phyloP scores from a whole-genome alignment of 2,888 invertebrate species.

The Tipula unca region DNA sequence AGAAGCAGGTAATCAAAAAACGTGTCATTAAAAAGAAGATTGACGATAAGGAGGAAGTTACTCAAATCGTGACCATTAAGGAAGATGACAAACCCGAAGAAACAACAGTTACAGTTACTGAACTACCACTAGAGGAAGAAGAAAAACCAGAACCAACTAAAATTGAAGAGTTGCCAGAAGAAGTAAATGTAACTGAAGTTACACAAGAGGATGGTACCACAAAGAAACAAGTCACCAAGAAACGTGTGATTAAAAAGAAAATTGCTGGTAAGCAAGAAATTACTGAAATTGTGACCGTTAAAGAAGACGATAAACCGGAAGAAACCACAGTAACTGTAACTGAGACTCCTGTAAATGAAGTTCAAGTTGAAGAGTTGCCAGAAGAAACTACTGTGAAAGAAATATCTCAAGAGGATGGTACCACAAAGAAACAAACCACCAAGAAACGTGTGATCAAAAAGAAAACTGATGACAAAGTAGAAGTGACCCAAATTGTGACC shows the following conservation, averaged over 20 bases:
- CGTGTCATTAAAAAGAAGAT: slow-evolving; percentile 34
- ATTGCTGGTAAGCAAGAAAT: slow-evolving; percentile 34
- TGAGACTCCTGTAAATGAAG: slow-evolving; percentile 31
- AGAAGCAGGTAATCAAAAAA: slow-evolving; percentile 31
- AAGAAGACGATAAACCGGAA: slow-evolving; percentile 35
- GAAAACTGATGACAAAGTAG: slow-evolving; percentile 35
- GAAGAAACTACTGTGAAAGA: slow-evolving; percentile 37
- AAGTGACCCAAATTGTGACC: slow-evolving; percentile 40
- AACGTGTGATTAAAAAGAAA: slow-evolving; percentile 33
- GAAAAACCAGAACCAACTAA: slow-evolving; percentile 23
- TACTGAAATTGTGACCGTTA: slow-evolving; percentile 37
- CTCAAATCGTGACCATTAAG: slow-evolving; percentile 32
- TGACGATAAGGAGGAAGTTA: slow-evolving; percentile 30
- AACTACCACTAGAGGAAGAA: slow-evolving; percentile 32
- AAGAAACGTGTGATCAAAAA: slow-evolving; percentile 36
- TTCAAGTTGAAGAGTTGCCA: slow-evolving; percentile 22
- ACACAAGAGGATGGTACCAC: slow-evolving; percentile 26
- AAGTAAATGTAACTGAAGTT: slow-evolving; percentile 33
- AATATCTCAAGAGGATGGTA: slow-evolving; percentile 36
- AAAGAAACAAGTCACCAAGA: slow-evolving; percentile 25
- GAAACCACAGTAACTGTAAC: slow-evolving; percentile 30
- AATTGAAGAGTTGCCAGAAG: slow-evolving; percentile 29
- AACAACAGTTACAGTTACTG: slow-evolving; percentile 32
- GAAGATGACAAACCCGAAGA: slow-evolving; percentile 37
- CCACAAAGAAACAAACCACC: slow-evolving; percentile 31